Evolutionary conservation across 2,113 vertebrate genomes (phyloP).

Genomic region (Neogale vison): DNA sequence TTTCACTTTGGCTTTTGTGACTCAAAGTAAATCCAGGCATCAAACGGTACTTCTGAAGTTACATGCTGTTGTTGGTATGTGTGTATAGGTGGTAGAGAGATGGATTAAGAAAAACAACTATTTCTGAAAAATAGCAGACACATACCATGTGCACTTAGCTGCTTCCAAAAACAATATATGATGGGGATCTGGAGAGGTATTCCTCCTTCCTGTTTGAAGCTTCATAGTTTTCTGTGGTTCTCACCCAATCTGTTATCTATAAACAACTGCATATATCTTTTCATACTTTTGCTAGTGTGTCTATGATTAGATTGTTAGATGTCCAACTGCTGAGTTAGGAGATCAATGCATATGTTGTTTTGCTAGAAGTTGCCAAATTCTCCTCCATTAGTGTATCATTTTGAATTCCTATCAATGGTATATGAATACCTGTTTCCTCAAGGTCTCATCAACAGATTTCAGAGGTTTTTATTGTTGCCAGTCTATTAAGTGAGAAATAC

Average conservation of each 20-base stretch:
- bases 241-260: not conserved
- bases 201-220: not conserved
- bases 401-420: not conserved
- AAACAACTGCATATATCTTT: not conserved
- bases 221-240: not conserved
- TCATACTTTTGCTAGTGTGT: not conserved
- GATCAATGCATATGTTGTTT: not conserved
- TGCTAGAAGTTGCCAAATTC: not conserved
- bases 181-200: not conserved
- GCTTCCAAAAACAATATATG: not conserved
- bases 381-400: not conserved
- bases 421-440: not conserved
- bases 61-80: not conserved
- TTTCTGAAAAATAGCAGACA: not conserved
- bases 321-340: not conserved
- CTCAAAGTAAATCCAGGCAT: not conserved
- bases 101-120: not conserved
- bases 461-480: not conserved
- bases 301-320: not conserved
- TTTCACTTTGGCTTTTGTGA: conserved; percentile 8
- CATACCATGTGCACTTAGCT: not conserved
- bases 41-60: not conserved
- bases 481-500: not conserved
- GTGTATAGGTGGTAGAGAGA: not conserved
- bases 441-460: not conserved